Base-by-base conservation (phyloP, 1,140 invertebrate species). In the Drosophila kikkawai region DNA sequence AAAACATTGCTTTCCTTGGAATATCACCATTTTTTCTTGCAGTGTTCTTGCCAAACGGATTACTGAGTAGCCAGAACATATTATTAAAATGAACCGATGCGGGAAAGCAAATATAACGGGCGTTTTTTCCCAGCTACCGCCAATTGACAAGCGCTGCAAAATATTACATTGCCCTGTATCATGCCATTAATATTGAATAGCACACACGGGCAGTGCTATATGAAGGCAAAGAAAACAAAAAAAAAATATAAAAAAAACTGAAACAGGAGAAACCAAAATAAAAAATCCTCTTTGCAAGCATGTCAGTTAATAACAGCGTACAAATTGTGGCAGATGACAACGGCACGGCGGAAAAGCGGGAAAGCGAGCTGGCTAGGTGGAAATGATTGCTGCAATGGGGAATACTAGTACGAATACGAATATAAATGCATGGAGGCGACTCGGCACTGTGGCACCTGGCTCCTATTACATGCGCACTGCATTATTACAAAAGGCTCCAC, bases 381-480 rank as follows among this genome's bases (percentile, higher is more conserved):
- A 79, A 83, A 88, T 88, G 84, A 87, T 87, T 87, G 84, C 68
- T 41, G 80, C 80, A 59, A 55, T 76, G 66, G 75, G 76, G 65
- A 73, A 80, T 83, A 63, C 39, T 17, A 41, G 17, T 53, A 36
- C 61, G 63, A 34, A 7, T 71, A 73, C 77, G 74, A 73, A 77
- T 83, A 58, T 67, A 76, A 74, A 74, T 63, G 69, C 67, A 88
- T 84, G 78, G 68, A 88, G 85, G 81, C 79, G 82, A 84, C 80
- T 87, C 84, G 85, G 77, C 84, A 77, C 80, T 84, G 61, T 84
- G 84, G 84, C 84, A 87, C 84, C 84, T 87, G 84, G 84, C 85
- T 87, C 85, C 84, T 84, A 87, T 87, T 87, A 87, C 84, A 87
- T 90, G 84, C 80, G 77, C 84, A 90, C 66, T 87, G 84, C 80